Evolutionary conservation across 2,888 invertebrate genomes (phyloP).

Genomic region (Sphecodes monilicornis): DNA sequence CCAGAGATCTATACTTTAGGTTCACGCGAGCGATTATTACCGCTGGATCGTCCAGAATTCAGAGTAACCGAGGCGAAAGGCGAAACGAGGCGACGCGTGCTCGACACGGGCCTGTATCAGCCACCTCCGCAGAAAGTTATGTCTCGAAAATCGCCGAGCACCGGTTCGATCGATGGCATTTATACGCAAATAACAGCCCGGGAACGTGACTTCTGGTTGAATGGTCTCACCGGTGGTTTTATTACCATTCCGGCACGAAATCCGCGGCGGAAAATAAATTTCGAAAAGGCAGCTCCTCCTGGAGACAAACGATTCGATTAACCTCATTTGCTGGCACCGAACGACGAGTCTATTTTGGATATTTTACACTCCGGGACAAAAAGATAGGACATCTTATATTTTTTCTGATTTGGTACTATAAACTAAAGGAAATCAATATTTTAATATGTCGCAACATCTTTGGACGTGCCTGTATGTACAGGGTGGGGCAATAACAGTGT

Average conservation of each 20-base stretch:
- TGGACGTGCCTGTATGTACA: too few species aligned
- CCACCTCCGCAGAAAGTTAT: slow-evolving; percentile 32
- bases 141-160: slow-evolving; percentile 46
- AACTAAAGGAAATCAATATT: too few species aligned
- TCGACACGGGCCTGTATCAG: slow-evolving; percentile 1
- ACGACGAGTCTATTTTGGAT: not conserved
- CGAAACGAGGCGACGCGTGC: slow-evolving; percentile 16
- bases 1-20: slow-evolving; percentile 1
- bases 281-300: not conserved
- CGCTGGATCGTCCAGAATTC: not conserved
- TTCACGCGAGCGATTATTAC: slow-evolving; percentile 24
- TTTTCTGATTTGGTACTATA: too few species aligned
- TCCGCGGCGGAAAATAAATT: slow-evolving; percentile 36
- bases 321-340: not conserved
- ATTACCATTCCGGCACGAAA: slow-evolving; percentile 30
- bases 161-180: slow-evolving; percentile 46
- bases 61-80: not conserved
- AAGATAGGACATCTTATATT: too few species aligned
- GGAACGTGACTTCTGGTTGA: slow-evolving; percentile 34
- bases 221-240: slow-evolving; percentile 35
- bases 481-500: too few species aligned
- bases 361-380: slow-evolving; percentile 10
- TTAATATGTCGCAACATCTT: too few species aligned
- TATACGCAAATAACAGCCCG: slow-evolving; percentile 56
- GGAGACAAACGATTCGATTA: slow-evolving; percentile 41